Conservation (phyloP, 2,797 vertebrate species). For the Setipinna tenuifilis region DNA sequence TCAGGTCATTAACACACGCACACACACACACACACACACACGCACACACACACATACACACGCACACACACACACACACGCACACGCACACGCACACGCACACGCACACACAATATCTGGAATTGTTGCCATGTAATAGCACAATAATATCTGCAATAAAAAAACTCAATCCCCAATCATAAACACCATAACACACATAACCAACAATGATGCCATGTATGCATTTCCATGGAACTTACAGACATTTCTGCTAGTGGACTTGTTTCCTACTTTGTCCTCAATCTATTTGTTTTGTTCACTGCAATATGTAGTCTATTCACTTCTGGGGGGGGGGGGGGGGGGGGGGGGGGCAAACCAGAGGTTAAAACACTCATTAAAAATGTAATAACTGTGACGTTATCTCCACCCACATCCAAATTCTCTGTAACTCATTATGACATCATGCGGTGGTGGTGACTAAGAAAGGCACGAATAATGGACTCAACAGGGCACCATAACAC, state of each 20-base stretch:
- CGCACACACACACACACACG: not conserved
- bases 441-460: not conserved
- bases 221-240: too few species aligned
- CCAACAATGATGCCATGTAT: not conserved
- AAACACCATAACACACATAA: not conserved
- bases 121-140: not conserved
- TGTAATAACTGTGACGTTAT: not conserved
- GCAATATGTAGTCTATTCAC: not conserved
- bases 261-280: not conserved
- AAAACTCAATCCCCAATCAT: not conserved
- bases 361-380: not conserved
- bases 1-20: conserved; percentile 19
- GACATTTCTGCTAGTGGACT: not conserved
- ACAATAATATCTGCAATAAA: not conserved
- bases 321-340: not conserved
- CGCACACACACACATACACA: not conserved
- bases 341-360: not conserved
- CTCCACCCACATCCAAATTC: conserved; percentile 4
- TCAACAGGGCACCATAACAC: not conserved
- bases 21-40: not conserved
- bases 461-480: not conserved
- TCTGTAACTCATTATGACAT: not conserved
- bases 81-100: not conserved
- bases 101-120: not conserved
- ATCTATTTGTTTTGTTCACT: not conserved